phyloP scores from a whole-genome alignment of 2,888 invertebrate species.

The Hemistola chrysoprasaria region DNA sequence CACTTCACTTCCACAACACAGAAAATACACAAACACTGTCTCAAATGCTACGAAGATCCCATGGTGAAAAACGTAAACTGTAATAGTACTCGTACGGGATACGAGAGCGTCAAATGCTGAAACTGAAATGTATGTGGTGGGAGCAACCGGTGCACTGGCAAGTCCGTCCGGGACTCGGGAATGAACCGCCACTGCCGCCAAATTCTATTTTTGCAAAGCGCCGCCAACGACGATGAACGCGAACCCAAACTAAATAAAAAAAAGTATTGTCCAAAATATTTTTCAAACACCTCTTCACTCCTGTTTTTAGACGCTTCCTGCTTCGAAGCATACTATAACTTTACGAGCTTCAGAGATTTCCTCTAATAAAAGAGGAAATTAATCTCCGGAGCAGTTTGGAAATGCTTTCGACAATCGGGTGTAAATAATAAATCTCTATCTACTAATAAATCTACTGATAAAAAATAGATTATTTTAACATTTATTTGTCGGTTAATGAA shows the following conservation, averaged over 20 bases:
- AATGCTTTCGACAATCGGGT: constrained; percentile 1
- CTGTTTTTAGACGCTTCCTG: constrained; percentile 36
- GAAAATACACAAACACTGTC: constrained; percentile 33
- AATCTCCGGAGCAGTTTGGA: constrained; percentile 5
- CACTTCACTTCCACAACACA: constrained; percentile 39
- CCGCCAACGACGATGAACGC: constrained; percentile 70
- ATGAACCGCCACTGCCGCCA: constrained; percentile 71
- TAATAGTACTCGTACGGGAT: constrained; percentile 17
- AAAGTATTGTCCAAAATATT: constrained; percentile 54
- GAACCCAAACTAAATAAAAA: constrained; percentile 66
- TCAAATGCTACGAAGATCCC: constrained; percentile 10
- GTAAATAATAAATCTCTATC: constrained; percentile 5
- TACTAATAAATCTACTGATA: background rate
- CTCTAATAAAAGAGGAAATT: constrained; percentile 4
- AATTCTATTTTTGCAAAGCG: constrained; percentile 81
- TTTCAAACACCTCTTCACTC: constrained; percentile 38
- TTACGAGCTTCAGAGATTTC: constrained; percentile 11
- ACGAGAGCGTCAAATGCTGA: constrained; percentile 28
- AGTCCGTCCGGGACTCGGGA: constrained; percentile 66
- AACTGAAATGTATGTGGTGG: constrained; percentile 59
- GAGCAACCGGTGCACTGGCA: constrained; percentile 69
- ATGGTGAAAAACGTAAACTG: constrained; percentile 11
- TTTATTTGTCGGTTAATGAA: constrained; percentile 58
- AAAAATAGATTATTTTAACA: constrained; percentile 21
- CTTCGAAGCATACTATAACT: constrained; percentile 15